Percentiles rank a stretch among this genome's conserved stretches.
Evolutionary conservation across 2,113 vertebrate genomes (phyloP).

Genomic region (Vanacampus margaritifer): DNA sequence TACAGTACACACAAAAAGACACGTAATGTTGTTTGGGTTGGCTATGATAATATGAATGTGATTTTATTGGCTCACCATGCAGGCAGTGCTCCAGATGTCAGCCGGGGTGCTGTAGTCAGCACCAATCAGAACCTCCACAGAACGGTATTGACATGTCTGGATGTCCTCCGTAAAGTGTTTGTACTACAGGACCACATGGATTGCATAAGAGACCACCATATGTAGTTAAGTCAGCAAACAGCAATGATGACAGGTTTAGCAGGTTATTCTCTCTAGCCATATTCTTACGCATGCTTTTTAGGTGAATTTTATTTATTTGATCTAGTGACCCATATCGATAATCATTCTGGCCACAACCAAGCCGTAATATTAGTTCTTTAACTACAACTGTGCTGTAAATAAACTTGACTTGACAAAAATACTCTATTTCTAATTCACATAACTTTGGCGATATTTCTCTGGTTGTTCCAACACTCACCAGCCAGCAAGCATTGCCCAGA

Average conservation of each 20-base stretch:
- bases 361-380: too few relatives aligned
- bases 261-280: too few relatives aligned
- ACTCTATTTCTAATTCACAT: too few relatives aligned
- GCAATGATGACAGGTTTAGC: too few relatives aligned
- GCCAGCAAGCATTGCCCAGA: conserved; percentile 87
- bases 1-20: conserved; percentile 16
- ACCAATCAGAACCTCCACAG: conserved; percentile 91
- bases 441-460: background rate
- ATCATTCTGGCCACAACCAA: too few relatives aligned
- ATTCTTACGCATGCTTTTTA: too few relatives aligned
- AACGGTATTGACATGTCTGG: conserved; percentile 92
- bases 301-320: too few relatives aligned
- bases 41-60: background rate
- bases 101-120: conserved; percentile 87
- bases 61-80: conserved; percentile 80
- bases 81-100: conserved; percentile 93
- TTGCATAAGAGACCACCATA: background rate
- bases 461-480: conserved; percentile 78
- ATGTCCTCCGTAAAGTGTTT: conserved; percentile 95
- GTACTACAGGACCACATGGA: conserved; percentile 66
- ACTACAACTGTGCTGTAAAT: too few relatives aligned
- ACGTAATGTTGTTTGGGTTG: background rate
- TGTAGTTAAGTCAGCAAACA: background rate
- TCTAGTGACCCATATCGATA: too few relatives aligned
- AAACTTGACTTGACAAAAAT: too few relatives aligned